phyloP scores from a whole-genome alignment of 30 jellyfish, hydroid and myxozoan species.

The Cassiopea xamachana region DNA sequence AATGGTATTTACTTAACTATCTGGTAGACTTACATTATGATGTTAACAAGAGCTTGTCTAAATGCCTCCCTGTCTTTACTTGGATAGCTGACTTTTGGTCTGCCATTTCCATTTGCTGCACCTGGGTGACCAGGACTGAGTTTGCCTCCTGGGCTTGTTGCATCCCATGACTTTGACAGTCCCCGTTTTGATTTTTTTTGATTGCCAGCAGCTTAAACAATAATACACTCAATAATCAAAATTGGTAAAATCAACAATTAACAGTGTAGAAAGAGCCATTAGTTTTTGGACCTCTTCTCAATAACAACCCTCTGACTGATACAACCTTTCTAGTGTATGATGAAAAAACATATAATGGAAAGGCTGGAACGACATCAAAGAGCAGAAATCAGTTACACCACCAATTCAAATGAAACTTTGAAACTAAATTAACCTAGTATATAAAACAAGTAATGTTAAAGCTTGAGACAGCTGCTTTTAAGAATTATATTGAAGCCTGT shows the following conservation, averaged over 20 bases:
- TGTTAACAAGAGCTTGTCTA: constrained; percentile 92
- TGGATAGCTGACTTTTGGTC: constrained; percentile 76
- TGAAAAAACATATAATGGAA: too few relatives aligned
- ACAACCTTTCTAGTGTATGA: too few relatives aligned
- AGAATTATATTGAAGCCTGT: too few relatives aligned
- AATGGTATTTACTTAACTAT: neutral
- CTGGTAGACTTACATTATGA: constrained; percentile 77
- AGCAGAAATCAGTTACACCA: too few relatives aligned
- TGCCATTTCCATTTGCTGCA: constrained; percentile 54
- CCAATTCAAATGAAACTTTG: too few relatives aligned
- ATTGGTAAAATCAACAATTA: neutral
- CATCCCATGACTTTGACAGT: constrained; percentile 56
- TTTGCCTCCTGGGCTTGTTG: constrained; percentile 40
- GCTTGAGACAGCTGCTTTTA: too few relatives aligned
- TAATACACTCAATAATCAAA: neutral
- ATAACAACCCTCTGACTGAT: too few relatives aligned
- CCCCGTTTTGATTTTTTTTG: constrained; percentile 55
- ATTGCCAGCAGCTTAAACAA: constrained; percentile 14
- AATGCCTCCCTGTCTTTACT: constrained; percentile 88
- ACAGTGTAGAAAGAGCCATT: neutral
- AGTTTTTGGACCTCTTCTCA: too few relatives aligned
- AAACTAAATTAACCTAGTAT: too few relatives aligned
- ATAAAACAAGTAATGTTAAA: too few relatives aligned
- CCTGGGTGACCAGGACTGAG: constrained; percentile 40
- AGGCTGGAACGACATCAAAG: too few relatives aligned